Conservation (phyloP, 1,140 invertebrate genomes). For the Drosophila navojoa region DNA sequence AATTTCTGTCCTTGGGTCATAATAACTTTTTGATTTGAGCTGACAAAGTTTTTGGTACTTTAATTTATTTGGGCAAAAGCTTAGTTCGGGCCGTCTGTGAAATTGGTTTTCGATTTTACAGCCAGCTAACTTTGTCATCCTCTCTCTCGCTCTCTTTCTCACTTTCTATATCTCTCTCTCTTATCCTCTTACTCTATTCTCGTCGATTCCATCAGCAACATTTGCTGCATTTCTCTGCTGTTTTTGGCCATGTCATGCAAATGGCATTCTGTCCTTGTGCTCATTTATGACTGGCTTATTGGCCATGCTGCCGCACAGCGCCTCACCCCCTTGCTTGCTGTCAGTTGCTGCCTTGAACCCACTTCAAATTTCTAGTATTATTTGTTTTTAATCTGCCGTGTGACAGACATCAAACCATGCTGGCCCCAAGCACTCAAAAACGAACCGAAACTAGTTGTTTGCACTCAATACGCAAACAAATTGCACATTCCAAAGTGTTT, state of each 20-base stretch:
- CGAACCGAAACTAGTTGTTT: constrained; percentile 8
- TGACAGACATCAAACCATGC: constrained; percentile 36
- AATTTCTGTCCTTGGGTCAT: constrained; percentile 64
- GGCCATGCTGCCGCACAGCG: background rate
- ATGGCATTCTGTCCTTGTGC: constrained; percentile 56
- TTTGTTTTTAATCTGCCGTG: constrained; percentile 73
- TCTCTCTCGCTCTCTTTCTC: background rate
- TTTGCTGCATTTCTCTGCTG: constrained; percentile 33
- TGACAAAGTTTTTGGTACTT: constrained; percentile 57
- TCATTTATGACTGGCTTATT: constrained; percentile 59
- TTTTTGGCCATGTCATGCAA: constrained; percentile 45
- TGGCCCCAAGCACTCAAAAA: constrained; percentile 11
- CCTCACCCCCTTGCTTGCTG: constrained; percentile 5
- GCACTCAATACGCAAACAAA: constrained; percentile 14
- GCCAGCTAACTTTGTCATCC: constrained; percentile 2
- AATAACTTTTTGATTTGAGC: constrained; percentile 76
- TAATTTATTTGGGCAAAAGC: constrained; percentile 59
- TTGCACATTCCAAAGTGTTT: constrained; percentile 26
- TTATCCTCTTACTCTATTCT: background rate
- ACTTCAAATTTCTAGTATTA: constrained; percentile 46
- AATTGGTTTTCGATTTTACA: constrained; percentile 74
- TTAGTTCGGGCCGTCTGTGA: constrained; percentile 53
- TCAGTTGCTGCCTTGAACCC: constrained; percentile 45
- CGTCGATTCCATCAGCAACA: constrained; percentile 1
- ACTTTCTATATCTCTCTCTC: background rate